These are phyloP conservation scores for Syritta pipiens DNA, from an alignment of 2,888 invertebrate species.

Conservation along the genomic window DNA sequence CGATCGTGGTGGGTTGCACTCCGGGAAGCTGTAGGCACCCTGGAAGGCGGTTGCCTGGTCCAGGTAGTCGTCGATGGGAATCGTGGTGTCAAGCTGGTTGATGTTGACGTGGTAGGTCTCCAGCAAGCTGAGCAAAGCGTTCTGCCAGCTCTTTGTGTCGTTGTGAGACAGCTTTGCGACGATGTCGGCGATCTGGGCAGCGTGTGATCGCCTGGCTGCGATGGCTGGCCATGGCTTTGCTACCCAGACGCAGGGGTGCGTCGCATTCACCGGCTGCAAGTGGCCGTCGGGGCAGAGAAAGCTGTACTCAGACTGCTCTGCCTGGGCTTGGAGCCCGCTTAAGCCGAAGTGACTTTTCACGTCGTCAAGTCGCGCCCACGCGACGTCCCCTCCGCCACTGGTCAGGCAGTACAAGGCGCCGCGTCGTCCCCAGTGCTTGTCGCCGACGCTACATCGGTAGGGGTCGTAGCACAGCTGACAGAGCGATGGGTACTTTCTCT, in stretches of 20 bases:
- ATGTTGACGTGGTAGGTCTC: slow-evolving; percentile 82
- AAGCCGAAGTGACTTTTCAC: slow-evolving; percentile 85
- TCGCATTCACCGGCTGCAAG: slow-evolving; percentile 81
- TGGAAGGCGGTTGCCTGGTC: slow-evolving; percentile 83
- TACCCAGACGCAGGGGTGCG: slow-evolving; percentile 88
- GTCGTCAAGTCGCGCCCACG: slow-evolving; percentile 89
- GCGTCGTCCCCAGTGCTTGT: slow-evolving; percentile 90
- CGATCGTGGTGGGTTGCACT: slow-evolving; percentile 85
- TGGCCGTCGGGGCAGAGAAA: slow-evolving; percentile 89
- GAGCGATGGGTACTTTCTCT: slow-evolving; percentile 84
- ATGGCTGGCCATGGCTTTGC: slow-evolving; percentile 89
- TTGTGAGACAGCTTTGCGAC: slow-evolving; percentile 79
- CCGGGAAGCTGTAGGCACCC: slow-evolving; percentile 85
- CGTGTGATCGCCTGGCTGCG: slow-evolving; percentile 81
- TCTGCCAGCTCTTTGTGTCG: slow-evolving; percentile 80
- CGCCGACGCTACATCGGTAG: slow-evolving; percentile 82
- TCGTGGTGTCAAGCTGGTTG: slow-evolving; percentile 81
- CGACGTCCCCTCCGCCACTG: slow-evolving; percentile 88
- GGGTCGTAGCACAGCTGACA: slow-evolving; percentile 86
- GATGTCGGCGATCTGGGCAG: slow-evolving; percentile 81
- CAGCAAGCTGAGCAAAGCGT: slow-evolving; percentile 82
- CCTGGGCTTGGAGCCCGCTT: slow-evolving; percentile 76
- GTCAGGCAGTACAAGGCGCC: slow-evolving; percentile 90
- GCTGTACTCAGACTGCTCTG: slow-evolving; percentile 81
- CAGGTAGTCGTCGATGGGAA: slow-evolving; percentile 85